These are phyloP conservation scores for Aplysina aerophoba DNA, from an alignment of 37 sponge, comb jelly and placozoan species.

Conservation along the genomic window DNA sequence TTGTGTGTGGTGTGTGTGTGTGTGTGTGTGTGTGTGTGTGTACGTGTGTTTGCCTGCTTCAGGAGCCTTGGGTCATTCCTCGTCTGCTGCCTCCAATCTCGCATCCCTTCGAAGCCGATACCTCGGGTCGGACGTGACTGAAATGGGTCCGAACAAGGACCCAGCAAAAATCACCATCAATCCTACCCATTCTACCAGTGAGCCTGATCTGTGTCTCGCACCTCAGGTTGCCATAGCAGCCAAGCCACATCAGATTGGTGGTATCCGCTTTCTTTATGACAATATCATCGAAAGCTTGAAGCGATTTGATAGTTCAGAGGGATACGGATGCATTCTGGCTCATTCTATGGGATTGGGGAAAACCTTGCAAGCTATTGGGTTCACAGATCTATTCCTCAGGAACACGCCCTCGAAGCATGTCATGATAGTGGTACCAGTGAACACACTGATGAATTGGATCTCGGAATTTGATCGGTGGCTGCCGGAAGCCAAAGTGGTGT, in stretches of 20 bases:
- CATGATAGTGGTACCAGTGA: conserved; percentile 92
- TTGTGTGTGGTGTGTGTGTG: conserved; percentile 7
- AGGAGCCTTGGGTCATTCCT: background rate
- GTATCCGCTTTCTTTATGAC: conserved; percentile 94
- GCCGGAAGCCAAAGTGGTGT: conserved; percentile 42
- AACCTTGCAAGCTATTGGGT: conserved; percentile 93
- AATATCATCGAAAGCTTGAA: conserved; percentile 84
- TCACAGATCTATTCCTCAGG: conserved; percentile 88
- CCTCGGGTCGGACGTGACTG: conserved; percentile 4
- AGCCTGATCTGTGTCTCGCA: conserved; percentile 79
- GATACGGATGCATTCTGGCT: conserved; percentile 97
- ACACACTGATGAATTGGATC: conserved; percentile 96
- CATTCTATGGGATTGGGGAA: conserved; percentile 99
- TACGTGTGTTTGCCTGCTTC: background rate
- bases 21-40: conserved; percentile 37
- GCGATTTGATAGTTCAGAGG: conserved; percentile 56
- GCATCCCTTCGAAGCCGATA: background rate
- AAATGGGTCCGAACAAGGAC: conserved; percentile 22
- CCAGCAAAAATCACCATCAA: conserved; percentile 76
- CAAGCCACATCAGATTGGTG: conserved; percentile 97
- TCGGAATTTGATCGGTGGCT: conserved; percentile 93
- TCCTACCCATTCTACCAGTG: conserved; percentile 68
- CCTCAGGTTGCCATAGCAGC: conserved; percentile 73
- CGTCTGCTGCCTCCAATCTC: background rate
- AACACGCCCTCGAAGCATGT: conserved; percentile 78